Evolutionary conservation across 2,113 vertebrate genomes (phyloP), one percentile per base, ranked within the genome.

Genomic region (Rana temporaria): DNA sequence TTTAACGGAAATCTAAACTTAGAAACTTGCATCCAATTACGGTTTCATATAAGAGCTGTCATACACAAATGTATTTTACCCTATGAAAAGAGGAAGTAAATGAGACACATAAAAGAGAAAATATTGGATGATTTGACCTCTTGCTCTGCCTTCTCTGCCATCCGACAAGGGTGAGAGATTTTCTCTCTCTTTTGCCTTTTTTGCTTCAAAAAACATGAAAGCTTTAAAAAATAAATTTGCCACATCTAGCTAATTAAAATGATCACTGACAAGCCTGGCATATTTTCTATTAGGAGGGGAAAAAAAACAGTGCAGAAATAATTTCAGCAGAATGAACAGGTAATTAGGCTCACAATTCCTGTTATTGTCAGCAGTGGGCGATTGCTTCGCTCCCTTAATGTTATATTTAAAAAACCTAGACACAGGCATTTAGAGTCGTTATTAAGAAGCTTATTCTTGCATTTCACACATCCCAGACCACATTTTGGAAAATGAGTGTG

Each of bases 311-410:
- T 19, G 59, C 62, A 67, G 71, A 62, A 67, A 82, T 74, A 42
- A 82, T 74, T 74, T 66, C 70, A 38, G 70, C n/a, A 24, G 69
- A 64, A n/a, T 64, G 79, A 81, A 83, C 71, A 76, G 81, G 71
- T 76, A 83, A 76, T 76, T 83, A 68, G 81, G n/a, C 48, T 20
- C 62, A 74, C 48, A 32, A 82, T 53, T 66, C 48, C 69, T 82
- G 62, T 67, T 75, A 82, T 75, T 75, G 80, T 67, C 38, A 68
- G 71, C 71, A 30, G 71, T 59, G 62, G 62, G 71, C 15, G 52
- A 75, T 24, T 59, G 63, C 30, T 64, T 59, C 17, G 18, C 55
- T 82, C 62, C 22, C 42, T 65, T 57, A 57, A 8, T 53, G 52
- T 42, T 75, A n/a, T 26, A 81, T 22, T 70, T 18, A 26, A 71